phyloP scores from a whole-genome alignment of 2,113 vertebrate species.

The Melanostigma gelatinosum region DNA sequence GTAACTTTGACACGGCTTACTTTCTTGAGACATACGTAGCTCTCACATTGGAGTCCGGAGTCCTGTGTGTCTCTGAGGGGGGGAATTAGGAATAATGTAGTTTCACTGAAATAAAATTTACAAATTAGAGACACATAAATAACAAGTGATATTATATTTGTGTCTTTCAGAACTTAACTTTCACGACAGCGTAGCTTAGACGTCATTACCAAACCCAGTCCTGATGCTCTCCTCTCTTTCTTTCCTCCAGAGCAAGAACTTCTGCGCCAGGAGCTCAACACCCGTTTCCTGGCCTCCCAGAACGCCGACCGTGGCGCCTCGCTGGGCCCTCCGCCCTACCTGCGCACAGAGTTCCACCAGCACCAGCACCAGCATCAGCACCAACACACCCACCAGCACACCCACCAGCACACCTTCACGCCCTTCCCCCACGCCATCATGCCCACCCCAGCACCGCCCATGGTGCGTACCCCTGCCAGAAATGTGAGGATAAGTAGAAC shows the following conservation, averaged over 20 bases:
- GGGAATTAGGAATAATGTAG: background rate
- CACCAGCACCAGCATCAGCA: constrained; percentile 94
- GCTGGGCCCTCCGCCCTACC: constrained; percentile 94
- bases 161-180: background rate
- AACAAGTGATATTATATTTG: background rate
- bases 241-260: constrained; percentile 92
- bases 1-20: constrained; percentile 10
- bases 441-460: constrained; percentile 98
- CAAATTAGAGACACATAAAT: background rate
- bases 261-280: constrained; percentile 97
- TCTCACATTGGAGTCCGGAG: background rate
- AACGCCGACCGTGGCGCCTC: constrained; percentile 96
- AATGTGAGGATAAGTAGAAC: constrained; percentile 98
- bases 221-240: constrained; percentile 10
- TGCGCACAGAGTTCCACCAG: constrained; percentile 99
- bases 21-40: background rate
- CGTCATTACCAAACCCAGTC: background rate
- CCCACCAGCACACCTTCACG: constrained; percentile 99
- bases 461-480: constrained; percentile 99
- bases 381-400: constrained; percentile 97
- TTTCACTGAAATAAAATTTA: background rate
- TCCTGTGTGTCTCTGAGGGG: background rate
- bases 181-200: background rate
- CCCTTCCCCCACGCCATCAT: constrained; percentile 99
- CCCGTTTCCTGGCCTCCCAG: constrained; percentile 96